A percentile compares a stretch with the other conserved stretches of the same genome.
Conservation (phyloP, 2,888 invertebrate species). For the Scotopteryx bipunctaria region DNA sequence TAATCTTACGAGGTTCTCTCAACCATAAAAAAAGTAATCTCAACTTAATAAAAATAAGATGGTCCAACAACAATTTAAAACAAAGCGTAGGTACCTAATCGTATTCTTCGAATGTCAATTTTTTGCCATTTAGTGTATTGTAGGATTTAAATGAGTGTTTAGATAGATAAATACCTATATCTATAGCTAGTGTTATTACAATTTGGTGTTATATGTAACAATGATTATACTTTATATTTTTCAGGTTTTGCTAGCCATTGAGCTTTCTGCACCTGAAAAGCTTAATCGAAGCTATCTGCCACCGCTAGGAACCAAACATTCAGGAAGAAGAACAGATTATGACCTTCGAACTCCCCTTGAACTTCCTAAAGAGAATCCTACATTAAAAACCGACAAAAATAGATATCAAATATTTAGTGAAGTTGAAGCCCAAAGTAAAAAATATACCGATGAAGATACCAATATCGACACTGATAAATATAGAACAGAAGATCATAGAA, state of each 20-base stretch:
- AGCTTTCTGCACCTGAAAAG: slow-evolving; percentile 56
- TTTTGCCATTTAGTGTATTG: slow-evolving; percentile 3
- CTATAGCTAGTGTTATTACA: not conserved
- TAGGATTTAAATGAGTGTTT: slow-evolving; percentile 3
- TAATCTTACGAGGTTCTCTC: too few relatives aligned
- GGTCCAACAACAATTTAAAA: too few relatives aligned
- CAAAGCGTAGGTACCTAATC: too few relatives aligned
- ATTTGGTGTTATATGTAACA: not conserved
- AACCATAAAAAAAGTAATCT: too few relatives aligned
- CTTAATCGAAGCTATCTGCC: slow-evolving; percentile 66
- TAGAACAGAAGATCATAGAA: not conserved
- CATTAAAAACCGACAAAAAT: not conserved
- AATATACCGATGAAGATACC: not conserved
- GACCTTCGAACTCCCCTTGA: slow-evolving; percentile 56
- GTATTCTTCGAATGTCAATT: too few relatives aligned
- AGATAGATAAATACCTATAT: not conserved
- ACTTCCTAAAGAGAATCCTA: slow-evolving; percentile 44
- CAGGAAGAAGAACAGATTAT: slow-evolving; percentile 60
- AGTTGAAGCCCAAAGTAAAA: not conserved
- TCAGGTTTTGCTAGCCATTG: slow-evolving; percentile 58
- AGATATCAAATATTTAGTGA: not conserved
- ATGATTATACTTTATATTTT: slow-evolving; percentile 43
- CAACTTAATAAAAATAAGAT: too few relatives aligned
- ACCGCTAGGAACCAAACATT: slow-evolving; percentile 59
- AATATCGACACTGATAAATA: not conserved